Evolutionary conservation across 2,888 invertebrate genomes (phyloP).

Genomic region (Caenorhabditis sinica): DNA sequence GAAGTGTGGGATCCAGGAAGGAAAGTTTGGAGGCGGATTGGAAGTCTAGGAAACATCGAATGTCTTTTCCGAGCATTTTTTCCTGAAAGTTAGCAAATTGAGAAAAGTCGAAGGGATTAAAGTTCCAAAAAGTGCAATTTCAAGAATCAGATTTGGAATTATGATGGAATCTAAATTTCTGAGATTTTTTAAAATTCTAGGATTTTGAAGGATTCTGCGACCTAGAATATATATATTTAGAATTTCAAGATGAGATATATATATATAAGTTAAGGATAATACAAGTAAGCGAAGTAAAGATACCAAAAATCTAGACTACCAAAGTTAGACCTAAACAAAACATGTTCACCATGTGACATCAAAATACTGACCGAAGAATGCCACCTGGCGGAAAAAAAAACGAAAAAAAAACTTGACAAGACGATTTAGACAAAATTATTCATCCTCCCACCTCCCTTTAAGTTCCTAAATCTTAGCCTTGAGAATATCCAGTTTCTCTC

Average conservation of each 20-base stretch:
- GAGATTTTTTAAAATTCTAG: too few relatives aligned
- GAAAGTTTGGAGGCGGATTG: constrained; percentile 40
- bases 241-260: too few relatives aligned
- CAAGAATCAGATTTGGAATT: too few relatives aligned
- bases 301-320: too few relatives aligned
- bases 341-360: too few relatives aligned
- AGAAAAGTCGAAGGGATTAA: not conserved
- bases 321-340: not conserved
- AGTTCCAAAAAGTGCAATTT: not conserved
- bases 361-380: not conserved
- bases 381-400: not conserved
- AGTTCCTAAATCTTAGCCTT: constrained; percentile 5
- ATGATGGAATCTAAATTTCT: too few relatives aligned
- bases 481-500: constrained; percentile 6
- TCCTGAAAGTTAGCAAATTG: constrained; percentile 2
- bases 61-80: constrained; percentile 55
- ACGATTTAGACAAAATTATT: not conserved
- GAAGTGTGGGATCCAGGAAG: constrained; percentile 1
- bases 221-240: too few relatives aligned
- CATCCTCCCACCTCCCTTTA: constrained; percentile 8
- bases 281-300: too few relatives aligned
- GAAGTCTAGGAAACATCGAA: constrained; percentile 54
- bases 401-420: not conserved
- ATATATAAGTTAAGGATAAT: too few relatives aligned
- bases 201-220: too few relatives aligned